phyloP scores from a whole-genome alignment of 2,888 invertebrate species.

The Drosophila niveifrons region DNA sequence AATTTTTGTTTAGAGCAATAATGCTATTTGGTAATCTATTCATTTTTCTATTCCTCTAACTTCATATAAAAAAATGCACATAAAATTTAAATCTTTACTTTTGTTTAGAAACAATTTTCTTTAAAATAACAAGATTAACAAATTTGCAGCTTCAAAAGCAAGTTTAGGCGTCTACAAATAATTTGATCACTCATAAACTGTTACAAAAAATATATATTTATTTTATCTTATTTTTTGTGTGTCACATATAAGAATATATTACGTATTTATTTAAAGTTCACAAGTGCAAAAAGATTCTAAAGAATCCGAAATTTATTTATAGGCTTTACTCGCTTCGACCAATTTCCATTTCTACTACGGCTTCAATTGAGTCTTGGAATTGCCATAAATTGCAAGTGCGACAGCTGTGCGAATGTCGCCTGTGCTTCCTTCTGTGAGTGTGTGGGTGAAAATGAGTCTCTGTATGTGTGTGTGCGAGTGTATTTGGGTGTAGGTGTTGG shows the following conservation, averaged over 20 bases:
- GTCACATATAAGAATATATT: not conserved
- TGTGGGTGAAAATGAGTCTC: conserved; percentile 10
- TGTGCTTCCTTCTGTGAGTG: conserved; percentile 3
- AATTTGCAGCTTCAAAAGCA: no score
- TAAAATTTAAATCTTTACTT: no score
- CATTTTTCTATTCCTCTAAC: no score
- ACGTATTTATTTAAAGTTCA: not conserved
- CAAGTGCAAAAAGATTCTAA: conserved; percentile 4
- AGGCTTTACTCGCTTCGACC: conserved; percentile 32
- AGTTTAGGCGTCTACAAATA: no score
- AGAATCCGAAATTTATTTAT: conserved; percentile 29
- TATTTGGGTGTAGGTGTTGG: conserved; percentile 49
- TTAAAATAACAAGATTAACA: no score
- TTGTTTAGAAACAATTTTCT: no score
- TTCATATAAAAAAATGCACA: no score
- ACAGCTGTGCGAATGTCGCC: conserved; percentile 66
- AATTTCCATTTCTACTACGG: conserved; percentile 60
- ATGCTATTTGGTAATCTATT: no score
- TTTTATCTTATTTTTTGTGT: no score
- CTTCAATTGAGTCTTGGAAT: conserved; percentile 78
- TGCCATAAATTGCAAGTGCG: conserved; percentile 80
- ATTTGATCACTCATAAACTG: not conserved
- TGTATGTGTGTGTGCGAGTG: conserved; percentile 17
- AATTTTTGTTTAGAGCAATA: no score
- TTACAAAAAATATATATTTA: no score